Evolutionary conservation across 2,888 invertebrate genomes (phyloP), one percentile per base, ranked within the genome.

Genomic region (Tetranychus truncatus): DNA sequence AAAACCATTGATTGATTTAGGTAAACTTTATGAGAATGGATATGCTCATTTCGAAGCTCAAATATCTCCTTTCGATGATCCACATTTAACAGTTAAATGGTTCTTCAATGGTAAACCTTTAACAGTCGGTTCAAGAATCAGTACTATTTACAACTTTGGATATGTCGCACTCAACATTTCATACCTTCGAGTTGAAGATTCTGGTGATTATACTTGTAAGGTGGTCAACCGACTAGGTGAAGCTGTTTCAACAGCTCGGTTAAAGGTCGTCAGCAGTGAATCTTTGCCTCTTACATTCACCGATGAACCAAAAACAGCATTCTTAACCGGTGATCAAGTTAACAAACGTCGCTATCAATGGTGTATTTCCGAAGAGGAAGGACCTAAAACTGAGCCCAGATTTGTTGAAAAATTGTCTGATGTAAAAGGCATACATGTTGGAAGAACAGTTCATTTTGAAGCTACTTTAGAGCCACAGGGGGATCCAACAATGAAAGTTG

Each of bases 111-210:
- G 95, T 80, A 88, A 89, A 83, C 89, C 95, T 45, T 91, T 99
- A 81, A 94, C 93, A 85, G 93, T 94, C 82, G 95, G 85, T 85
- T 94, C 95, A 83, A 89, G 95, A 85, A 95, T 94, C 85, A 92
- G 92, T 83, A 92, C 93, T 83, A 92, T 93, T 87, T 93, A 93
- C 88, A 96, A 95, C 88, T 95, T 96, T 88, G 95, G 95, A 15
- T 79, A 95, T 88, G 95, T 95, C 86, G 93, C 94, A 86, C 89
- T 96, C 82, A 95, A 95, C 86, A 95, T 97, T 85, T 87, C 94
- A 89, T 95, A 95, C 89, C 90, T 95, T 87, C 91, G 95, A 86
- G 89, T 90, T 87, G 96, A 97, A 89, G 97, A 99, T 45, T 45
- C 45, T 44, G 72, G 72, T 4, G n/a, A 24, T 6, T 72, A 72